Evolutionary conservation across 2,797 vertebrate species (phyloP).

Genomic region (Mus caroli): DNA sequence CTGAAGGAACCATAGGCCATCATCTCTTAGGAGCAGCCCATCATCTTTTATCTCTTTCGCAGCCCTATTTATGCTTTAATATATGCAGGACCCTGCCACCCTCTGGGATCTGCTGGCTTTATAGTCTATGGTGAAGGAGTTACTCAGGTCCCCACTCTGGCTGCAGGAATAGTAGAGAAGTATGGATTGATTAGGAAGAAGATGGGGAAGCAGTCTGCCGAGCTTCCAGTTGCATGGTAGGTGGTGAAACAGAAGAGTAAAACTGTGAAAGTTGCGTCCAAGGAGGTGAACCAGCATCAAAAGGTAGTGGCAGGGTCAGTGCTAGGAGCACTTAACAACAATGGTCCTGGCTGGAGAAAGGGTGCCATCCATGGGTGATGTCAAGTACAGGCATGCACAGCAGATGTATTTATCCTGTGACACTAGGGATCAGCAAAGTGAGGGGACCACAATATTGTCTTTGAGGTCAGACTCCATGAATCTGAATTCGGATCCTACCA

Average conservation of each 20-base stretch:
- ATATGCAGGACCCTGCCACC: not conserved
- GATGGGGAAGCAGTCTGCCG: not conserved
- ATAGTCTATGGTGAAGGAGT: too few relatives aligned
- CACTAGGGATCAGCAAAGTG: accelerated
- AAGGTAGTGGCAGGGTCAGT: not conserved
- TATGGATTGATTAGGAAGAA: not conserved
- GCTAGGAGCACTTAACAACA: accelerated
- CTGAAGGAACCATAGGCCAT: not conserved
- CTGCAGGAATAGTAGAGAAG: not conserved
- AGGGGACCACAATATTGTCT: not conserved
- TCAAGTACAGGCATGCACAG: not conserved
- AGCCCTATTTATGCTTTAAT: not conserved
- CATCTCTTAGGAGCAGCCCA: not conserved
- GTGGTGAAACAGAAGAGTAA: not conserved
- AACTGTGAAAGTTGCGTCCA: not conserved
- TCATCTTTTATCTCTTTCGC: not conserved
- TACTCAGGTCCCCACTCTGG: not conserved
- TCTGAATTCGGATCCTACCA: not conserved
- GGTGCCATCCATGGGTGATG: not conserved
- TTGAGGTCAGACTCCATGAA: not conserved
- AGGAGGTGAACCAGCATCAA: accelerated
- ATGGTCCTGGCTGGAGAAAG: not conserved
- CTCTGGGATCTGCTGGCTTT: not conserved
- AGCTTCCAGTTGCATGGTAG: not conserved
- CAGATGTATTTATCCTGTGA: not conserved